Evolutionary conservation across 2,113 vertebrate genomes (phyloP), one percentile per base, ranked within the genome.

Genomic region (Natator depressus): DNA sequence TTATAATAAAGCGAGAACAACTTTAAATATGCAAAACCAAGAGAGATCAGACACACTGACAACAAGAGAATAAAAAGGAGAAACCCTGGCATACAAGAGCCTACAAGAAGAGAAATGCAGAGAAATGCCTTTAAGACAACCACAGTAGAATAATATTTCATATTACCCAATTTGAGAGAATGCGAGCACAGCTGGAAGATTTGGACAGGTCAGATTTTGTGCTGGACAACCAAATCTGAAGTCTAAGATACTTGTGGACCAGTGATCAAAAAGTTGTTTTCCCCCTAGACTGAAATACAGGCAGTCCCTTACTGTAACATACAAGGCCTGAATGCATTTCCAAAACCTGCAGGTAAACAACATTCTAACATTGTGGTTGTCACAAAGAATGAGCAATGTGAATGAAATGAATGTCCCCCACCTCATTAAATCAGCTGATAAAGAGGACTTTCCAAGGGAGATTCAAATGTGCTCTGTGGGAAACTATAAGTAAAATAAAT

Each of bases 91-190:
- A 54, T n/a, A 69, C 80, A 59, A 1, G 42, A 89, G 50, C 55
- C 91, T 75, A 65, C 76, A 35, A 87, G 80, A 85, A 88, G 69
- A 31, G 87, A 93, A 57, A 55, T 1, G 10, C 62, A 55, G n/a
- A 14, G 38, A 93, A 91, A 93, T 0, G 38, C 87, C 78, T 75
- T n/a, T 69, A 47, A 78, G 54, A 91, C 85, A 86, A 55, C 80
- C 84, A 94, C 93, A 89, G 89, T 80, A 49, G 80, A 91, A 89
- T 5, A 59, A 82, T 87, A 85, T 47, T 89, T 82, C 80, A 59
- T 93, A 89, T 91, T 42, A 91, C 50, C n/a, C 84, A 84, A 75
- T 80, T 87, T 91, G 87, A 85, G 89, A 94, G 86, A 91, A 87
- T 59, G 84, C 85, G 65, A 89, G 46, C 87, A 75, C 22, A 35